A percentile compares a stretch with the other conserved stretches of the same genome.
Evolutionary conservation across 2,888 invertebrate genomes (phyloP).

Genomic region (Matsumyia berberina): DNA sequence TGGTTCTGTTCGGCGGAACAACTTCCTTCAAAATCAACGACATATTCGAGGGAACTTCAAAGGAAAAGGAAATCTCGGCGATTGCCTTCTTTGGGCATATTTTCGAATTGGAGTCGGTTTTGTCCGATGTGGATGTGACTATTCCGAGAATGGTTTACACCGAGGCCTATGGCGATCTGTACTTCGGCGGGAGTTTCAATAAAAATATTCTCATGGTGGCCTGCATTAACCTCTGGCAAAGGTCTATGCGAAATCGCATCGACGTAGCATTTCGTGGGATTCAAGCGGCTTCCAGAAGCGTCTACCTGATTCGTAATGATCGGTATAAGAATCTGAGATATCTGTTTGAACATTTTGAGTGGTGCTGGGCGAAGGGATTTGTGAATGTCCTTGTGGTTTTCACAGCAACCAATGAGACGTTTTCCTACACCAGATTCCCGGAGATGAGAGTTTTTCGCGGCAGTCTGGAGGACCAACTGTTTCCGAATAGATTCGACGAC

Average conservation of each 20-base stretch:
- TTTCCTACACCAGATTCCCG: slow-evolving; percentile 77
- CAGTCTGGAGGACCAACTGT: slow-evolving; percentile 45
- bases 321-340: slow-evolving; percentile 39
- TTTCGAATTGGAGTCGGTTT: slow-evolving; percentile 71
- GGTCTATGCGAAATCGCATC: slow-evolving; percentile 76
- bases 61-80: slow-evolving; percentile 64
- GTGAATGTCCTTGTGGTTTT: slow-evolving; percentile 77
- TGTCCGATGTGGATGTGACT: slow-evolving; percentile 59
- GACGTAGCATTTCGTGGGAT: slow-evolving; percentile 76
- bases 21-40: slow-evolving; percentile 64
- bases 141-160: slow-evolving; percentile 77
- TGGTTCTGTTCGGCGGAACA: slow-evolving; percentile 44
- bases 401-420: slow-evolving; percentile 46
- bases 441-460: slow-evolving; percentile 25
- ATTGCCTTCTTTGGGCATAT: slow-evolving; percentile 77
- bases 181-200: slow-evolving; percentile 73
- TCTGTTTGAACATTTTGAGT: slow-evolving; percentile 77
- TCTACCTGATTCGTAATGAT: slow-evolving; percentile 70
- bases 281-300: slow-evolving; percentile 76
- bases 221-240: slow-evolving; percentile 69
- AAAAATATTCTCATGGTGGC: slow-evolving; percentile 77
- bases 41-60: slow-evolving; percentile 66
- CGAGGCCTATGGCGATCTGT: slow-evolving; percentile 72
- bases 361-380: slow-evolving; percentile 79
- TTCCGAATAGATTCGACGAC: slow-evolving; percentile 76